Evolutionary conservation across 2,113 vertebrate species (phyloP), one percentile per base, ranked within the genome.

Genomic region (Centropus bengalensis): DNA sequence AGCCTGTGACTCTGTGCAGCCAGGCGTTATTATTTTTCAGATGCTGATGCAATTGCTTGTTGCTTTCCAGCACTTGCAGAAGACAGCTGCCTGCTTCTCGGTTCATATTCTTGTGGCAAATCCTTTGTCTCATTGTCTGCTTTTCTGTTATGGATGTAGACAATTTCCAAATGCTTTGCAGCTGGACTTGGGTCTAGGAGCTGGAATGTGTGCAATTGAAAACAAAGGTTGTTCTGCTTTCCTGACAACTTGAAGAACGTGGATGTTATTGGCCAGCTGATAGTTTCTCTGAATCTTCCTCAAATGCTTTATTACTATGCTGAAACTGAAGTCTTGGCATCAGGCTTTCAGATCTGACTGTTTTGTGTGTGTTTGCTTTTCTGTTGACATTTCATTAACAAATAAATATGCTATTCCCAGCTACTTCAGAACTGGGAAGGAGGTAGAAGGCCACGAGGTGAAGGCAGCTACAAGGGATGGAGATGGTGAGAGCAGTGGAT

Each of bases 281-380:
- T 32, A 6, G 20, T 42, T 38, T 44, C 44, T 54, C 16, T 45
- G 17, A 56, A 26, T 40, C 26, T 44, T 45, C 49, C 27, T 82
- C 30, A 0, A 11, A 8, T 4, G 36, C 59, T 76, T 59, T 18
- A 5, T 56, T 26, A 13, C 44, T 18, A 52, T 64, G 36, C 71
- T 55, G 66, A 63, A 68, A 40, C 40, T 28, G 58, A 64, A 45
- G 30, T n/a, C 42, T 86, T 33, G 6, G 14, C 30, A 49, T 42
- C 51, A 22, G 56, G 44, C 58, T 71, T 47, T 45, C 51, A 54
- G 76, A 60, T 91, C 44, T 18, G 52, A 30, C 8, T 54, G 47
- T 9, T 9, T 28, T 59, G 66, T 91, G 59, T 52, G 90, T 83
- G 71, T 55, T 94, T 92, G 44, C 30, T 85, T 79, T 94, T 24